Conservation (phyloP, 2,797 vertebrate species). For the Atherinosoma microstoma region DNA sequence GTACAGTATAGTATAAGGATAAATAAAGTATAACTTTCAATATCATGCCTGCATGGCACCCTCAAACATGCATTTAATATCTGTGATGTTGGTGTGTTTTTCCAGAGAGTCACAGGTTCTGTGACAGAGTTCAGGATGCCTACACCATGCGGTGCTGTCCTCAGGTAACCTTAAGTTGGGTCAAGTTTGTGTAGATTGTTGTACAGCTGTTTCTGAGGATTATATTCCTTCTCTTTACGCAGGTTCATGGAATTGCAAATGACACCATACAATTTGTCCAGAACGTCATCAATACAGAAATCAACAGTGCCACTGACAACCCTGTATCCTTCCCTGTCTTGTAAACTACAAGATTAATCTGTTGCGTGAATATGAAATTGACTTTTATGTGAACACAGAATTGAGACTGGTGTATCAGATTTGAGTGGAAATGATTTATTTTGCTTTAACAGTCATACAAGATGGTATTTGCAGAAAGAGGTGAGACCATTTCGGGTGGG, state of each 20-base stretch:
- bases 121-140: constrained; percentile 95
- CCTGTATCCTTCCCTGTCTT: constrained; percentile 90
- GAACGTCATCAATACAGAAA: constrained; percentile 94
- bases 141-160: constrained; percentile 98
- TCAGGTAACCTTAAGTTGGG: constrained; percentile 85
- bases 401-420: neutral
- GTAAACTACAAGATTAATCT: neutral
- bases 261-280: constrained; percentile 96
- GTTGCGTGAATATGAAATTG: neutral
- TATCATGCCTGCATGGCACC: neutral
- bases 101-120: constrained; percentile 96
- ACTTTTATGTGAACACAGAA: constrained; percentile 12
- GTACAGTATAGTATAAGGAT: neutral
- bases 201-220: constrained; percentile 10
- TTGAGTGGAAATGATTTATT: neutral
- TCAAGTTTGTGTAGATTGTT: neutral
- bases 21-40: constrained; percentile 19
- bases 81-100: constrained; percentile 52
- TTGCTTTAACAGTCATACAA: constrained; percentile 83
- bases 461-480: constrained; percentile 98
- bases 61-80: constrained; percentile 20
- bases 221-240: constrained; percentile 22
- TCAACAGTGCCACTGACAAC: constrained; percentile 98
- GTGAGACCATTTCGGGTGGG: constrained; percentile 97
- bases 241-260: constrained; percentile 95